Evolutionary conservation across 1,140 invertebrate genomes (phyloP), one percentile per base, ranked within the genome.

Genomic region (Eupeodes corollae): DNA sequence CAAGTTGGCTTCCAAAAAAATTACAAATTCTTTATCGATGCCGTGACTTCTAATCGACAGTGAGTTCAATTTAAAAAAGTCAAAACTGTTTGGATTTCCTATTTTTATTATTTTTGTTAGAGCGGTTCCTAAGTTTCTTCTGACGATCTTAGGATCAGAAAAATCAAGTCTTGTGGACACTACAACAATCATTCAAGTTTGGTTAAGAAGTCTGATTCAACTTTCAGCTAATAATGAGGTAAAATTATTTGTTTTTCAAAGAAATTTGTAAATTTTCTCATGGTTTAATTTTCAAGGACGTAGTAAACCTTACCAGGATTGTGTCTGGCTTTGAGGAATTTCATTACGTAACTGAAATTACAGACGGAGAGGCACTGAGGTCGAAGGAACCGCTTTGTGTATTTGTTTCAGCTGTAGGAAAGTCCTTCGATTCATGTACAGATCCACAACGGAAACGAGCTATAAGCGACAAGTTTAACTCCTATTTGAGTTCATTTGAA

Each of bases 181-280:
- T 13, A 33, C 52, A 3, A 46, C 54, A 0, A 48, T 68, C 6
- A 50, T 67, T 0, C 58, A 64, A 37, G 53, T 66, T 1, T 68
- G 65, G 65, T 44, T 68, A 0, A 64, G 57, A 38, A 65, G 62
- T 2, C 11, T 65, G 16, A 60, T 67, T 2, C 49, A 62, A 5
- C 42, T 67, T 6, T 56, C 49, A 8, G 51, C 62, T 3, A 53
- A 58, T 30, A 55, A 67, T 26, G 56, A 61, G 19, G 38, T 32
- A 47, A 31, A 2, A 15, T 3, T 35, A 15, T n/a, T n/a, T n/a
- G 12, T n/a, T 35, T 35, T 10, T 35, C 34, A 3, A 3, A 35
- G 12, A 35, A 35, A n/a, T 35, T 5, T 35, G 12, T 10, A n/a
- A 35, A 35, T 35, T 35, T 35, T 35, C 34, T 35, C 14, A 15